These are phyloP conservation scores for Eilema depressum DNA, from an alignment of 2,888 invertebrate genomes.

Conservation along the genomic window DNA sequence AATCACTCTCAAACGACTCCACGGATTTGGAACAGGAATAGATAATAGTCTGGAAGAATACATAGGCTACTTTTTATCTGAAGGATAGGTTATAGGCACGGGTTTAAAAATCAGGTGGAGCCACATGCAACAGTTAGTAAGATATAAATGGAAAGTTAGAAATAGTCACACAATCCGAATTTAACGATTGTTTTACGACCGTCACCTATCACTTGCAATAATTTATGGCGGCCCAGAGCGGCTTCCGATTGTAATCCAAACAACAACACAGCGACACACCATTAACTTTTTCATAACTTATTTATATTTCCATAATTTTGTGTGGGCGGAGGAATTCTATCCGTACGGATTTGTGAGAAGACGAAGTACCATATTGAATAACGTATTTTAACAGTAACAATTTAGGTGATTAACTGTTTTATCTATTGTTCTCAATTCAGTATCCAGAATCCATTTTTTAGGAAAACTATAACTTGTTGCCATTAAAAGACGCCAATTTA, in stretches of 20 bases:
- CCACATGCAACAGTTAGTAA: neutral
- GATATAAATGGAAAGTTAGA: slow-evolving; percentile 39
- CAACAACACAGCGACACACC: slow-evolving; percentile 34
- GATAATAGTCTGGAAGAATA: too few species aligned
- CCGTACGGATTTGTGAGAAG: slow-evolving; percentile 18
- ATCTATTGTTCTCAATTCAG: neutral
- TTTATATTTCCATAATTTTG: slow-evolving; percentile 42
- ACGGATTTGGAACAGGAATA: too few species aligned
- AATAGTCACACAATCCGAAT: slow-evolving; percentile 65
- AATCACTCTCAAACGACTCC: too few species aligned
- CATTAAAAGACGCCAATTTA: too few species aligned
- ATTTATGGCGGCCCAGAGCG: slow-evolving; percentile 73
- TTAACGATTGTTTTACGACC: slow-evolving; percentile 78
- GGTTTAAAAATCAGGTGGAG: too few species aligned
- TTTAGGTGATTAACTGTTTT: too few species aligned
- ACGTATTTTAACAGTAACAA: neutral
- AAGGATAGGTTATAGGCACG: too few species aligned
- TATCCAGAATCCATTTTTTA: neutral
- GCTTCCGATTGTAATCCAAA: slow-evolving; percentile 63
- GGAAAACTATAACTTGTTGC: neutral
- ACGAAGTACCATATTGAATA: neutral
- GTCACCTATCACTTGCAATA: slow-evolving; percentile 65
- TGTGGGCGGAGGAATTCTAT: slow-evolving; percentile 27
- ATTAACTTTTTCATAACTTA: slow-evolving; percentile 47
- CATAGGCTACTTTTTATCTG: too few species aligned